Conservation (phyloP, 37 sponge, comb jelly and placozoan species). For the Hexactinellida sp. region DNA sequence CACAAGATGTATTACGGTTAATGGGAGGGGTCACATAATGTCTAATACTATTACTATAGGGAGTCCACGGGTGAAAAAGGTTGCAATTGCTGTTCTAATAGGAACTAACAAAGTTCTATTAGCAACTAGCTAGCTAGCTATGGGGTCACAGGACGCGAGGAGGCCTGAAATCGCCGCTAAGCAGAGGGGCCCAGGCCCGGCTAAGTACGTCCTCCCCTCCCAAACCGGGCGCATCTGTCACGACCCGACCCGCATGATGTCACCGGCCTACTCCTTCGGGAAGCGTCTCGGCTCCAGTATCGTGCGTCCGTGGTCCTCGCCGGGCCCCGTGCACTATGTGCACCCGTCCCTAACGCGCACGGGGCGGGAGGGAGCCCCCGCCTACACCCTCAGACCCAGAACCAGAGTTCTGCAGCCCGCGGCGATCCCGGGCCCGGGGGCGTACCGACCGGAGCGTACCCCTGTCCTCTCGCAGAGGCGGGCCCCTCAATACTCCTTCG, state of each 20-base stretch:
- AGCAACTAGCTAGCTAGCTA: background rate
- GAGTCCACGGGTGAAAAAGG: no score
- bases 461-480: conserved; percentile 82
- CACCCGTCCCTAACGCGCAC: conserved; percentile 50
- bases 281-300: conserved; percentile 23
- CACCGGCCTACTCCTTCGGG: conserved; percentile 85
- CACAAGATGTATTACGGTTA: no score
- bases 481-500: conserved; percentile 90
- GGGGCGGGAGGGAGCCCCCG: conserved; percentile 79
- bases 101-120: background rate
- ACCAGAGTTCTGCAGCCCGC: background rate
- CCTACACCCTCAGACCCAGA: conserved; percentile 57
- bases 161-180: conserved; percentile 62
- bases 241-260: conserved; percentile 64
- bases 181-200: conserved; percentile 93
- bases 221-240: conserved; percentile 47
- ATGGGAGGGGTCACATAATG: no score
- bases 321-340: conserved; percentile 84
- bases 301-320: conserved; percentile 38
- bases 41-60: no score
- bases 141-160: background rate
- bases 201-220: conserved; percentile 64
- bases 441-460: conserved; percentile 69
- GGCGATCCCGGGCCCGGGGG: conserved; percentile 68
- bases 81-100: no score